Percentiles rank a stretch among this genome's conserved stretches.
phyloP scores from a whole-genome alignment of 2,113 vertebrate genomes.

The Pseudorhombus dupliciocellatus region DNA sequence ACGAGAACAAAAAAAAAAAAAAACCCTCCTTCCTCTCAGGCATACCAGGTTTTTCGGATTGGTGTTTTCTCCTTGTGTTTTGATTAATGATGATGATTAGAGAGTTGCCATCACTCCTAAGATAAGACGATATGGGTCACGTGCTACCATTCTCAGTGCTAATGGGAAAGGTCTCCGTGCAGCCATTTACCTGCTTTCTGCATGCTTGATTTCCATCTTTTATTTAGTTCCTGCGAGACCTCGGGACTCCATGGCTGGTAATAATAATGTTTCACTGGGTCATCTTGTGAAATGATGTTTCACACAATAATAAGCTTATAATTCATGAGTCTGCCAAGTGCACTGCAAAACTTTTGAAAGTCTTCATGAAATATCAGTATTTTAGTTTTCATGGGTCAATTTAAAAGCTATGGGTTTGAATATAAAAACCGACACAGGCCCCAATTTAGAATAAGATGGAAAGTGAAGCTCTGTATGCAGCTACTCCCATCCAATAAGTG shows the following conservation, averaged over 20 bases:
- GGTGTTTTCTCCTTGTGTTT: conserved; percentile 33
- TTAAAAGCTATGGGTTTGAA: too few species aligned
- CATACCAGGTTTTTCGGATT: conserved; percentile 25
- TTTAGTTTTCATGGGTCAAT: too few species aligned
- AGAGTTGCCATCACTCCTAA: conserved; percentile 37
- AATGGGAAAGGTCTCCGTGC: conserved; percentile 38
- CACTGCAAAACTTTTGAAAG: too few species aligned
- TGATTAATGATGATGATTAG: conserved; percentile 47
- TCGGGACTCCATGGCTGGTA: not conserved
- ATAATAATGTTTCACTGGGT: conserved; percentile 12
- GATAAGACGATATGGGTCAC: conserved; percentile 51
- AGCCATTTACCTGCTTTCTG: conserved; percentile 40
- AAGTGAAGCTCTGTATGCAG: too few species aligned
- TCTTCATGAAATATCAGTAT: too few species aligned
- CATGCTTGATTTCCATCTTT: conserved; percentile 16
- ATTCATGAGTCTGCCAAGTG: not conserved
- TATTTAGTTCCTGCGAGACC: conserved; percentile 38
- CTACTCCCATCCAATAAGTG: too few species aligned
- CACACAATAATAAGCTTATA: not conserved
- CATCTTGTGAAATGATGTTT: too few species aligned
- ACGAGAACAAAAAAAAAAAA: not conserved
- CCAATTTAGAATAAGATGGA: too few species aligned
- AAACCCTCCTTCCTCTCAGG: conserved; percentile 11
- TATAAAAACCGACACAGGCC: too few species aligned
- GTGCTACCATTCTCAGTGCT: conserved; percentile 24